Evolutionary conservation across 2,888 invertebrate species (phyloP), one percentile per base, ranked within the genome.

Genomic region (Brachyptera putata): DNA sequence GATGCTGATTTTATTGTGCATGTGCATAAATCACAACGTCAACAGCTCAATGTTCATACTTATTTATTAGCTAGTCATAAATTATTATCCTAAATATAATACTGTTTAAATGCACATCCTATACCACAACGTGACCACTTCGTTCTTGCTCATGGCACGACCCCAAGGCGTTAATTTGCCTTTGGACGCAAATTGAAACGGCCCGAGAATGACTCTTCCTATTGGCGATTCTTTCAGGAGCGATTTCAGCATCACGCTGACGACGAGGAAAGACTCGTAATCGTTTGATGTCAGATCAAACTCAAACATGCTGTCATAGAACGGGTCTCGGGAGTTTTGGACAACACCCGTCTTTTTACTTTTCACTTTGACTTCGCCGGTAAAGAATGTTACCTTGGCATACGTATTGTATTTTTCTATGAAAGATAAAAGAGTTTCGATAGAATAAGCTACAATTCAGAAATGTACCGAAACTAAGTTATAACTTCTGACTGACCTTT

Each of bases 141-240:
- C 66, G 46, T 66, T 62, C 24, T 64, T 62, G n/a, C 66, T 46
- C 7, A 70, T 57, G 5, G 65, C 68, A 41, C 65, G 65, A 1
- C 72, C 72, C 72, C 72, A 72, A 16, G 71, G 70, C 0, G 71
- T 71, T 14, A 66, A 60, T 25, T 65, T 66, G 5, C 67, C 65
- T 1, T 66, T 68, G 21, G 64, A 65, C 7, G 67, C 63, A 43
- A 68, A 69, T 5, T 68, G 67, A 50, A 67, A 68, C 1, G 72
- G 72, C 4, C 72, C 72, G 7, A 70, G 64, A 18, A 68, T 66
- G 3, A 70, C 63, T 30, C 71, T 64, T 0, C 71, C 72, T 9
- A 71, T 50, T 14, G 67, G 64, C 34, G 65, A 63, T 60, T 70
- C 69, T 7, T 66, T 68, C 24, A 66, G 68, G 24, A 69, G 59